Evolutionary conservation across 2,113 vertebrate genomes (phyloP).

Genomic region (Glaucidium brasilianum): DNA sequence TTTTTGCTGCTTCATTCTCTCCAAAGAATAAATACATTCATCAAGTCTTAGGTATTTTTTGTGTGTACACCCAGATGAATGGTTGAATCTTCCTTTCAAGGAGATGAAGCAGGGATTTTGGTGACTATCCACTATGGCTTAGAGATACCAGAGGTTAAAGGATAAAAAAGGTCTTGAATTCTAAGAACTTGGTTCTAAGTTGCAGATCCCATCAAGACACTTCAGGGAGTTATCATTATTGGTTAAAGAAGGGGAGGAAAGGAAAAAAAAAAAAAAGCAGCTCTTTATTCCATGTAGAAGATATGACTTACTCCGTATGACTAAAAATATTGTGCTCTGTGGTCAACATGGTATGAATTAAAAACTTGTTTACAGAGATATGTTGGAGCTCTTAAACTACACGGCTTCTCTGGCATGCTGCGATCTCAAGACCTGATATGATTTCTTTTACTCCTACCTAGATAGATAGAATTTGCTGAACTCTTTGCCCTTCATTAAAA

Average conservation of each 20-base stretch:
- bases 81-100: background rate
- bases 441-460: background rate
- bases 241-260: background rate
- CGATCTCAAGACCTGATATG: background rate
- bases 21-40: background rate
- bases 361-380: conserved; percentile 9
- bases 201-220: background rate
- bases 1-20: background rate
- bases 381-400: background rate
- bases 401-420: background rate
- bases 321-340: background rate
- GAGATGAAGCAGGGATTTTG: background rate
- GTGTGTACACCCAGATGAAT: background rate
- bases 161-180: background rate
- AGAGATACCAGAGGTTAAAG: background rate
- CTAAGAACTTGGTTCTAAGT: background rate
- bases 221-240: background rate
- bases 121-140: background rate
- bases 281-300: background rate
- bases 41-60: background rate
- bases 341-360: conserved; percentile 1
- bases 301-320: background rate
- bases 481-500: background rate
- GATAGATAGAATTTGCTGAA: background rate
- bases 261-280: background rate